A percentile compares a stretch with the other conserved stretches of the same genome.
These are phyloP conservation scores for Ophiothrix spiculata DNA, from an alignment of 35 echinoderm and acorn worm genomes.

Conservation along the genomic window DNA sequence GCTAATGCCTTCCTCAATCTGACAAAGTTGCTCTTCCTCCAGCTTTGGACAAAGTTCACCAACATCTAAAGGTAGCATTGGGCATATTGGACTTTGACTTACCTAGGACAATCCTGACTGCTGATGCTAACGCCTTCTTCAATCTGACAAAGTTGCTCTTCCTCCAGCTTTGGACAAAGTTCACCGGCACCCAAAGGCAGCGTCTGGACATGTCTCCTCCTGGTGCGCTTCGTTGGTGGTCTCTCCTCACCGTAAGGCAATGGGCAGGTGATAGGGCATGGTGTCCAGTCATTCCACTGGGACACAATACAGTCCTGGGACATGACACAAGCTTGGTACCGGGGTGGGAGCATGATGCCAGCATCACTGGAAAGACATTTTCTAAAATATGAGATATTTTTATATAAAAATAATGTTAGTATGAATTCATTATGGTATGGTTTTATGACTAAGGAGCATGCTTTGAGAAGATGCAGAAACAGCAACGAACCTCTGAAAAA, in stretches of 20 bases:
- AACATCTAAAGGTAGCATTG: neutral
- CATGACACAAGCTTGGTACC: conserved; percentile 53
- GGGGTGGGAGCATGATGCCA: conserved; percentile 31
- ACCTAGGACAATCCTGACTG: conserved; percentile 39
- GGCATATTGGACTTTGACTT: neutral
- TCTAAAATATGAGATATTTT: too few species aligned
- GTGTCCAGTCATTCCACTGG: conserved; percentile 65
- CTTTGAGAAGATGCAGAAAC: too few species aligned
- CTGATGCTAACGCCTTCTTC: neutral
- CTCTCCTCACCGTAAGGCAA: too few species aligned
- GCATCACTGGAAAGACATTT: too few species aligned
- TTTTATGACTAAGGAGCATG: too few species aligned
- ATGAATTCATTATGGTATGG: too few species aligned
- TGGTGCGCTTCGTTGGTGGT: too few species aligned
- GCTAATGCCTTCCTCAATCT: neutral
- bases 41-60: neutral
- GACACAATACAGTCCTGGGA: conserved; percentile 51
- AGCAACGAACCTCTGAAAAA: too few species aligned
- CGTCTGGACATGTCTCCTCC: too few species aligned
- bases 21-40: too few species aligned
- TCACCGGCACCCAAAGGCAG: conserved; percentile 31
- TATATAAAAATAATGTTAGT: too few species aligned
- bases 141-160: too few species aligned
- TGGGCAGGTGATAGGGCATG: conserved; percentile 62
- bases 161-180: conserved; percentile 38